Percentiles rank a stretch among this genome's conserved stretches.
phyloP scores from a whole-genome alignment of 2,113 vertebrate species.

The Lepus timidus region DNA sequence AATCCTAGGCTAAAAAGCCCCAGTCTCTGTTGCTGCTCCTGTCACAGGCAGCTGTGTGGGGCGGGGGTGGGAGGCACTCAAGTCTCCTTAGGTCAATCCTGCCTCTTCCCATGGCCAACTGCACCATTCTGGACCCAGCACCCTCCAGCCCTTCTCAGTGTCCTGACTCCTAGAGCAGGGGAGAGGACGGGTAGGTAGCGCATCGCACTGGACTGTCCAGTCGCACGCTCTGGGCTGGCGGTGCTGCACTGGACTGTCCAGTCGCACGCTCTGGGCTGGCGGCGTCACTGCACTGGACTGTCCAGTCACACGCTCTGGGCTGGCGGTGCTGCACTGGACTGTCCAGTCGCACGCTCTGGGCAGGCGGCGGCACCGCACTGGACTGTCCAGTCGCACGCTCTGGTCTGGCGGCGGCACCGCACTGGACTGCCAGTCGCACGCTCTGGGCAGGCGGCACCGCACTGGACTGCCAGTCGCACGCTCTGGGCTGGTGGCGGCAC shows the following conservation, averaged over 20 bases:
- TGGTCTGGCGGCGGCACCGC: not conserved
- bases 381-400: not conserved
- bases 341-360: not conserved
- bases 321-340: fast-evolving
- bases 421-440: fast-evolving
- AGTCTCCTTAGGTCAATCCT: not conserved
- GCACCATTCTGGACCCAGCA: not conserved
- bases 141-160: not conserved
- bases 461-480: fast-evolving
- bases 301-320: not conserved
- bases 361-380: not conserved
- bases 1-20: not conserved
- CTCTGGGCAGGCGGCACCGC: not conserved
- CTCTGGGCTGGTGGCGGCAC: not conserved
- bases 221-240: too few species aligned
- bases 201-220: too few species aligned
- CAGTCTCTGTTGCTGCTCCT: not conserved
- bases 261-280: not conserved
- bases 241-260: too few species aligned
- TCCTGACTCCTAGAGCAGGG: too few species aligned
- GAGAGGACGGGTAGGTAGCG: too few species aligned
- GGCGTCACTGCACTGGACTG: too few species aligned
- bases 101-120: not conserved
- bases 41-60: not conserved
- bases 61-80: too few species aligned